Evolutionary conservation across 2,888 invertebrate genomes (phyloP).

Genomic region (Ichneumoninae sp.): DNA sequence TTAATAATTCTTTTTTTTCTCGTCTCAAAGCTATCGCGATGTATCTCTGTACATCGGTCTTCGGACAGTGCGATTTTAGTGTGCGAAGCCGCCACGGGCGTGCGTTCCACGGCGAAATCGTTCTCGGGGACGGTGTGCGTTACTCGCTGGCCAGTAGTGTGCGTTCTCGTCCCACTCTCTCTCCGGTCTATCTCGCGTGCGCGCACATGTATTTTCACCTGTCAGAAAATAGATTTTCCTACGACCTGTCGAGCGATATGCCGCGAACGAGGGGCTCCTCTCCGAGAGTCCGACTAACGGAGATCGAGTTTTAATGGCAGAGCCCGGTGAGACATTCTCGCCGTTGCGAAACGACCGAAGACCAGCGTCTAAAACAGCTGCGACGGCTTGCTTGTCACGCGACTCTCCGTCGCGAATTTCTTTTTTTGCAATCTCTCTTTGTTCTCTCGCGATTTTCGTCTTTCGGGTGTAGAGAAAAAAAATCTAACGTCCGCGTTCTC

Average conservation of each 20-base stretch:
- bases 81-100: slow-evolving; percentile 61
- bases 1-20: slow-evolving; percentile 24
- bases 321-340: slow-evolving; percentile 5
- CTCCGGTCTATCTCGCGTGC: slow-evolving; percentile 43
- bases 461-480: not conserved
- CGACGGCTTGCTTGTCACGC: slow-evolving; percentile 2
- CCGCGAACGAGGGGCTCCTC: not conserved
- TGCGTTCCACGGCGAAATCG: slow-evolving; percentile 49
- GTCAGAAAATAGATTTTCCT: slow-evolving; percentile 62
- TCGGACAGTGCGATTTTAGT: slow-evolving; percentile 15
- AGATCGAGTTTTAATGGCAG: slow-evolving; percentile 15
- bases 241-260: slow-evolving; percentile 24
- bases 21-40: not conserved
- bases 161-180: not conserved
- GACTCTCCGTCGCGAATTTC: not conserved
- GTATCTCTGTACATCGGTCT: slow-evolving; percentile 21
- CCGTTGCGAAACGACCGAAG: slow-evolving; percentile 8
- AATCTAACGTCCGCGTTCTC: not conserved
- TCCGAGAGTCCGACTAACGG: not conserved
- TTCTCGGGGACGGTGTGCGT: slow-evolving; percentile 40
- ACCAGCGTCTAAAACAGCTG: slow-evolving; percentile 49
- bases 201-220: slow-evolving; percentile 66
- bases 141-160: slow-evolving; percentile 9
- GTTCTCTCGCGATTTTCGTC: not conserved
- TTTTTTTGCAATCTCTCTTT: not conserved